A percentile compares a stretch with the other conserved stretches of the same genome.
These are phyloP conservation scores for Hylyphantes graminicola DNA, from an alignment of 1,140 invertebrate species.

Conservation along the genomic window DNA sequence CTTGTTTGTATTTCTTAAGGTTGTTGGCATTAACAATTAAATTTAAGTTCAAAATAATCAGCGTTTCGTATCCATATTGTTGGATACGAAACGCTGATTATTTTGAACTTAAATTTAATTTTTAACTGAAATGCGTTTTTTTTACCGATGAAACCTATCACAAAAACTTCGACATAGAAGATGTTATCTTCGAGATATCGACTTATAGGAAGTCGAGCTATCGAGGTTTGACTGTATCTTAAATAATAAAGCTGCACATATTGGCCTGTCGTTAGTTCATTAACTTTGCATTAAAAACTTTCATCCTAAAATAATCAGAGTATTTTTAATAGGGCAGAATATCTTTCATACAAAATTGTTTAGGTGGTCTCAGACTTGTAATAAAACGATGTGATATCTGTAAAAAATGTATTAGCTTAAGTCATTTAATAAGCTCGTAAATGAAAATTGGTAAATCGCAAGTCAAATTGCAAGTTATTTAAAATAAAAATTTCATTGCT, in stretches of 20 bases:
- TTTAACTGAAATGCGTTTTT: too few relatives aligned
- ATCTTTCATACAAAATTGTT: background rate
- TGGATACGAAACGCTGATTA: too few relatives aligned
- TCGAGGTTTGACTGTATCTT: too few relatives aligned
- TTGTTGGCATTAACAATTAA: too few relatives aligned
- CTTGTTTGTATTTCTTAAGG: too few relatives aligned
- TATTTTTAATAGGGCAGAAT: background rate
- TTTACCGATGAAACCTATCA: too few relatives aligned
- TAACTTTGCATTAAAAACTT: background rate
- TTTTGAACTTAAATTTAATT: too few relatives aligned
- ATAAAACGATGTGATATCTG: background rate
- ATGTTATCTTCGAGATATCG: too few relatives aligned
- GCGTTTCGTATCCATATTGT: too few relatives aligned
- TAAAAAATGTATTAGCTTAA: background rate
- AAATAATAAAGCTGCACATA: background rate
- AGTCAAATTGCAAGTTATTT: background rate
- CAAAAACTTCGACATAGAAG: too few relatives aligned
- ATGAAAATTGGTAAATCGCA: background rate
- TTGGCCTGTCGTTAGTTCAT: background rate
- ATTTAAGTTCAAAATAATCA: too few relatives aligned
- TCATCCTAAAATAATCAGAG: background rate
- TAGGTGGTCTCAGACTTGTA: background rate
- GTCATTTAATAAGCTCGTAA: background rate
- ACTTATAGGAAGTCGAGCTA: too few relatives aligned
- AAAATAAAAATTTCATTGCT: constrained; percentile 2